Percentiles rank a stretch among this genome's conserved stretches.
phyloP scores from a whole-genome alignment of 2,113 vertebrate genomes.

The Datnioides undecimradiatus region DNA sequence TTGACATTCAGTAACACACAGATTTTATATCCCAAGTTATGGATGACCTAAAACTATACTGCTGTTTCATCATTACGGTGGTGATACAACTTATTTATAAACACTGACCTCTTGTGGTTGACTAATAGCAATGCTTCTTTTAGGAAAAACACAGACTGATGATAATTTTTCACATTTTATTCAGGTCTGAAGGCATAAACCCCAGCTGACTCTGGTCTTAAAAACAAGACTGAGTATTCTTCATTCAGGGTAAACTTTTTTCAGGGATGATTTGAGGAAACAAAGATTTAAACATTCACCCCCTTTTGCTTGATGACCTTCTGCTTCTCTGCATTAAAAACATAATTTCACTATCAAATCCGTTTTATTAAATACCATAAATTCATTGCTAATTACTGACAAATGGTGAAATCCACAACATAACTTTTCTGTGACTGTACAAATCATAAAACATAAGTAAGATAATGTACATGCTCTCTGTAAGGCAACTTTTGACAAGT shows the following conservation, averaged over 20 bases:
- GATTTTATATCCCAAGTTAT: neutral
- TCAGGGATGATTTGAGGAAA: neutral
- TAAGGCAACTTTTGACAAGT: conserved; percentile 33
- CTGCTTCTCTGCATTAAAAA: conserved; percentile 15
- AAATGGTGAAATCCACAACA: neutral
- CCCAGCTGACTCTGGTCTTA: neutral
- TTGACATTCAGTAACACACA: neutral
- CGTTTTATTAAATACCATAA: conserved; percentile 28
- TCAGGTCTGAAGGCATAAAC: neutral
- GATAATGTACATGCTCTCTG: conserved; percentile 31
- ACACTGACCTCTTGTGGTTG: conserved; percentile 41
- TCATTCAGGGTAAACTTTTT: neutral
- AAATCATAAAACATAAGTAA: neutral
- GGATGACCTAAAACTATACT: neutral
- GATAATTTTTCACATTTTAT: neutral
- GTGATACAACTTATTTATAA: neutral
- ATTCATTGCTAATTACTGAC: neutral
- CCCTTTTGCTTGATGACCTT: neutral
- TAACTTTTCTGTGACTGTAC: neutral
- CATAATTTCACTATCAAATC: neutral
- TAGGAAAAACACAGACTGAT: neutral
- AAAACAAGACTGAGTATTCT: neutral
- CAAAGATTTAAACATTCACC: neutral
- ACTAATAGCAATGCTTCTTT: neutral
- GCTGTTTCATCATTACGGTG: neutral